A percentile compares a stretch with the other conserved stretches of the same genome.
These are phyloP conservation scores for Crypturellus tataupa DNA, from an alignment of 2,797 vertebrate species.

Conservation along the genomic window DNA sequence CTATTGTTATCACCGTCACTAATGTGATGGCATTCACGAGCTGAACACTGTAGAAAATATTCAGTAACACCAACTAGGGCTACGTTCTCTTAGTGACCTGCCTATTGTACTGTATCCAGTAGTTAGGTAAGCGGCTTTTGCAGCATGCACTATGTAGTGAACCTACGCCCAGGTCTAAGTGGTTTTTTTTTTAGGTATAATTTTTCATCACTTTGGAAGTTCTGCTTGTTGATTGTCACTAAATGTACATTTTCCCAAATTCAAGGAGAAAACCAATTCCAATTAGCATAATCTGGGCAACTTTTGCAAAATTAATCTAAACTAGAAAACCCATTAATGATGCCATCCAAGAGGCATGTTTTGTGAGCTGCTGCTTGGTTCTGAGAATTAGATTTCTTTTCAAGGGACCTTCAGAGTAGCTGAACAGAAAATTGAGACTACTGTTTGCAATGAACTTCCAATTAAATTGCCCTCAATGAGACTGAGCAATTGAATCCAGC, in stretches of 20 bases:
- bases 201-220: constrained; percentile 52
- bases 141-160: not conserved
- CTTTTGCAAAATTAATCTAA: constrained; percentile 56
- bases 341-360: constrained; percentile 44
- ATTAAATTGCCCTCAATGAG: rapidly evolving
- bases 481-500: not conserved
- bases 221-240: constrained; percentile 6
- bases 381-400: constrained; percentile 56
- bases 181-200: constrained; percentile 50
- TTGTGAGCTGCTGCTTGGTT: constrained; percentile 45
- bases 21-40: constrained; percentile 73
- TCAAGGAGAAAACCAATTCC: constrained; percentile 41
- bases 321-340: not conserved
- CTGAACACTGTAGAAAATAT: constrained; percentile 69
- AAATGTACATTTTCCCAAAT: constrained; percentile 30
- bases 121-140: constrained; percentile 27
- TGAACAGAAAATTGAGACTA: not conserved
- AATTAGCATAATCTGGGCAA: constrained; percentile 45
- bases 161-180: constrained; percentile 71
- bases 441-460: not conserved
- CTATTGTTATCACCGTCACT: constrained; percentile 77
- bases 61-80: constrained; percentile 66
- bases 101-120: constrained; percentile 54
- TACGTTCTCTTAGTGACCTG: constrained; percentile 59
- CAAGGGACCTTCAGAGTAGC: not conserved